A percentile compares a stretch with the other conserved stretches of the same genome.
These are phyloP conservation scores for Laodelphax striatellus DNA, from an alignment of 1,140 invertebrate species.

Conservation along the genomic window DNA sequence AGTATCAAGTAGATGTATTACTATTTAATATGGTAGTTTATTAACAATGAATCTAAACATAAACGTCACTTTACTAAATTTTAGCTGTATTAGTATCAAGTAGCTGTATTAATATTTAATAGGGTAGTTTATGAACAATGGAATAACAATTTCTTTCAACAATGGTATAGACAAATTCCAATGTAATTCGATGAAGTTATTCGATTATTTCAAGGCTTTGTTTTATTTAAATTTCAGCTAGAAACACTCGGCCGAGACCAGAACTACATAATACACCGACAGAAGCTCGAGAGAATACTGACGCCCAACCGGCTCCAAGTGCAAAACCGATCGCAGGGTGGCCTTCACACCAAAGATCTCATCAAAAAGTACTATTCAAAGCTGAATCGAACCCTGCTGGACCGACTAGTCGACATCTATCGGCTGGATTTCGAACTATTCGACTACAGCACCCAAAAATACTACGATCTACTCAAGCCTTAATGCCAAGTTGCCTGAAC, in stretches of 20 bases:
- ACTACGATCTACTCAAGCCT: conserved; percentile 13
- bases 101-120: no score
- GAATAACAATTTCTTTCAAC: no score
- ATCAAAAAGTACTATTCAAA: conserved; percentile 62
- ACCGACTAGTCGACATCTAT: conserved; percentile 66
- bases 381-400: conserved; percentile 57
- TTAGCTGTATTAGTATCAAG: no score
- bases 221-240: conserved; percentile 6
- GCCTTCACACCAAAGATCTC: conserved; percentile 43
- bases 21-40: no score
- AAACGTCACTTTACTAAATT: no score
- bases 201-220: no score
- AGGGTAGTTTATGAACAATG: no score
- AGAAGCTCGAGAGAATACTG: conserved; percentile 56
- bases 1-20: no score
- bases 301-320: conserved; percentile 53
- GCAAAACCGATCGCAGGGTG: conserved; percentile 58
- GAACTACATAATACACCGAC: conserved; percentile 63
- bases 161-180: no score
- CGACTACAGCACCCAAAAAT: conserved; percentile 44
- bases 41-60: no score
- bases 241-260: conserved; percentile 57
- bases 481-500: neutral
- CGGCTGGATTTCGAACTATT: conserved; percentile 78
- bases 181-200: no score